Conservation (phyloP, 1,140 invertebrate species). For the Sinonovacula constricta region DNA sequence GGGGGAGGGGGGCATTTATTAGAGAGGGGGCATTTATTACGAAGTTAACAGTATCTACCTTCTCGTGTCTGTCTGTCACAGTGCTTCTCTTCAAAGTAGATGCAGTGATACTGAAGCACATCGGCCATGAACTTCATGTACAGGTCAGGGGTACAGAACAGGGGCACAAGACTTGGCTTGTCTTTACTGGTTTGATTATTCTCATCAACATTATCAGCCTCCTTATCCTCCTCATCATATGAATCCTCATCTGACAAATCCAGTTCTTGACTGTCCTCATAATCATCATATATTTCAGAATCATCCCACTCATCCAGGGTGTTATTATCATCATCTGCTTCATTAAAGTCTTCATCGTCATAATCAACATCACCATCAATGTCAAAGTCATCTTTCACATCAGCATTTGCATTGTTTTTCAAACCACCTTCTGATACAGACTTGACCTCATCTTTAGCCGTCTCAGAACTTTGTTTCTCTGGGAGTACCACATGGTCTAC, state of each 20-base stretch:
- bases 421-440: no score
- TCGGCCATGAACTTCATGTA: constrained; percentile 83
- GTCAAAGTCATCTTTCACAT: no score
- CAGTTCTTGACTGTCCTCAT: constrained; percentile 1
- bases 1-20: no score
- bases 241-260: background rate
- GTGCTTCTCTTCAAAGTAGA: constrained; percentile 80
- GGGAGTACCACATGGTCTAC: no score
- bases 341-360: constrained; percentile 32
- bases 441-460: no score
- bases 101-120: constrained; percentile 86
- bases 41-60: no score
- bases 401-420: no score
- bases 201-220: constrained; percentile 3
- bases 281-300: constrained; percentile 8
- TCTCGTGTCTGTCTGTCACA: constrained; percentile 69
- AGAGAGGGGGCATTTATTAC: no score
- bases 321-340: constrained; percentile 35
- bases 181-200: background rate
- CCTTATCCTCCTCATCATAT: background rate
- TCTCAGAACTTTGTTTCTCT: no score
- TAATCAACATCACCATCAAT: no score
- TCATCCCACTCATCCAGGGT: background rate
- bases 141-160: constrained; percentile 61
- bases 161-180: constrained; percentile 32